Evolutionary conservation across 2,113 vertebrate species (phyloP), one percentile per base, ranked within the genome.

Genomic region (Thryonomys swinderianus): DNA sequence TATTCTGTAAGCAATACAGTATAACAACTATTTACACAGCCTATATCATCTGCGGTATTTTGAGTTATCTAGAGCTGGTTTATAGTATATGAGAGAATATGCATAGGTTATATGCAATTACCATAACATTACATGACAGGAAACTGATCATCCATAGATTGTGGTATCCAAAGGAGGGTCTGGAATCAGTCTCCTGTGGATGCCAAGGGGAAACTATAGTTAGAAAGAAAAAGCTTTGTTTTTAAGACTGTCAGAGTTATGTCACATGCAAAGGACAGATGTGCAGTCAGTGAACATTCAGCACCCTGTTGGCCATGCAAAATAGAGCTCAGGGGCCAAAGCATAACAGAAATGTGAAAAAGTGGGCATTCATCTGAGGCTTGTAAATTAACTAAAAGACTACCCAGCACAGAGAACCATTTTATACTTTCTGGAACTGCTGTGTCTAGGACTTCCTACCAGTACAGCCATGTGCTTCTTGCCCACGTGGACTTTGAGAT

Each of bases 221-320:
- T 20, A 85, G 64, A 79, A 74, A 90, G 57, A 51, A 4, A 67
- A 37, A 34, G 51, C 37, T 80, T 17, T 3, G 0, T 71, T 53
- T 11, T 61, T 16, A 82, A 82, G 51, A 32, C 45, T 66, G 84
- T 5, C 1, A 10, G 73, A 48, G 37, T 48, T 2, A 32, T 2
- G 1, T 13, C 17, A 20, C 78, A 61, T 5, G 71, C 40, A 80
- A 40, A 10, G 64, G 37, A 17, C n/a, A 12, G 0, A 0, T 0
- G 13, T 37, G 64, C 25, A 13, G 57, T 25, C 64, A 42, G 25
- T 0, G n/a, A 53, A 8, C 12, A 0, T 34, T 2, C 20, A n/a
- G 62, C 27, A 23, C 45, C 34, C 83, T 4, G 27, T 34, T 66
- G 32, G 53, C n/a, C 67, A 32, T 30, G 27, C 32, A 34, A 14